Percentiles rank a stretch among this genome's conserved stretches.
Conservation (phyloP, 2,888 invertebrate species). For the Sminthurinus aureus region DNA sequence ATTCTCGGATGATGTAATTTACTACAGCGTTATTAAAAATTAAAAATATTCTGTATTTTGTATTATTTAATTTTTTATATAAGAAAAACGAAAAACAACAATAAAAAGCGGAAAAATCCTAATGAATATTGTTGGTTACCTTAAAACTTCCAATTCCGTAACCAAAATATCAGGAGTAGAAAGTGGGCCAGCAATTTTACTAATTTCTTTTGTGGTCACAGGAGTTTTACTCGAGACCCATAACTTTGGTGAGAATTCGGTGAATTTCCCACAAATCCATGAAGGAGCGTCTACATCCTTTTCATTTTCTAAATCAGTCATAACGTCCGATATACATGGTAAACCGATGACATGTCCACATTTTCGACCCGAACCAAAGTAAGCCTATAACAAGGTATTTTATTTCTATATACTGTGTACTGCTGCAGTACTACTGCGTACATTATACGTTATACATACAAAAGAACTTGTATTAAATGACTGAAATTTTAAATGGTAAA, state of each 20-base stretch:
- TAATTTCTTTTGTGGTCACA: slow-evolving; percentile 58
- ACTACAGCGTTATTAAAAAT: slow-evolving; percentile 29
- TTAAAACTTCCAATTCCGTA: slow-evolving; percentile 62
- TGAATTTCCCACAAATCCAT: slow-evolving; percentile 58
- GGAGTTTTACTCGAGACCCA: slow-evolving; percentile 58
- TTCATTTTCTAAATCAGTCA: slow-evolving; percentile 52
- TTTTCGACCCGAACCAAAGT: slow-evolving; percentile 52
- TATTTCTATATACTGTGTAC: not conserved
- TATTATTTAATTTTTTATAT: not conserved
- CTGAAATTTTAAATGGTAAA: not conserved
- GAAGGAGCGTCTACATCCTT: slow-evolving; percentile 47
- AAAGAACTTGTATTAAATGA: too few relatives aligned
- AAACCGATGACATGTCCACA: slow-evolving; percentile 54
- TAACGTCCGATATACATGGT: slow-evolving; percentile 52
- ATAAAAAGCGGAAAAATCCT: not conserved
- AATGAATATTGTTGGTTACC: slow-evolving; percentile 53
- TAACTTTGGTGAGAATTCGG: slow-evolving; percentile 56
- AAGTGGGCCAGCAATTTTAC: slow-evolving; percentile 56
- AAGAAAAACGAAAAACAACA: not conserved
- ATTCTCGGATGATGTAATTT: slow-evolving; percentile 60
- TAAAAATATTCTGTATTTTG: not conserved
- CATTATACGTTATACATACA: not conserved
- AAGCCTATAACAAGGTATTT: too few relatives aligned
- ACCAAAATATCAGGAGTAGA: slow-evolving; percentile 63
- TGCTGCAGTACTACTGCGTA: too few relatives aligned